These are phyloP conservation scores for Cenopis cana DNA, from an alignment of 2,888 invertebrate species.

Conservation along the genomic window DNA sequence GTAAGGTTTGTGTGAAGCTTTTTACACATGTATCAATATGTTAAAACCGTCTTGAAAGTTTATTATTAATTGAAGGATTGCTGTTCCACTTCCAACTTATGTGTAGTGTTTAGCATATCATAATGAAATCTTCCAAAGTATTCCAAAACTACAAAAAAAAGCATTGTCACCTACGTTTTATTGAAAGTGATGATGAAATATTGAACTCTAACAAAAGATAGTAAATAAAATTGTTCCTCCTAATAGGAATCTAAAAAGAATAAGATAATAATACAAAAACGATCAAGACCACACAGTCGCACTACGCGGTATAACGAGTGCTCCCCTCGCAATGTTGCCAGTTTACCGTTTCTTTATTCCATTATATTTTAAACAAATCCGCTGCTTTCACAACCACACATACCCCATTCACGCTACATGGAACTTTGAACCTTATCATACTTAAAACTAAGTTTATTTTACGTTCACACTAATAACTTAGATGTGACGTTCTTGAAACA, in stretches of 20 bases:
- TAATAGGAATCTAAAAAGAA: background rate
- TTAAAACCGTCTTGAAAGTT: no score
- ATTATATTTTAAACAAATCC: constrained; percentile 82
- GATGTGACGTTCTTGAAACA: background rate
- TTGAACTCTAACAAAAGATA: background rate
- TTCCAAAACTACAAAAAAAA: no score
- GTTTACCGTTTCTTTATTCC: constrained; percentile 84
- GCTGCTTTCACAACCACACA: constrained; percentile 12
- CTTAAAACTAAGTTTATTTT: constrained; percentile 4
- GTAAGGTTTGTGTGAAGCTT: no score
- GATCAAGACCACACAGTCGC: constrained; percentile 57
- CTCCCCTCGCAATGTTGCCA: constrained; percentile 68
- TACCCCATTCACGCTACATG: background rate
- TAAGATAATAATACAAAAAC: constrained; percentile 35
- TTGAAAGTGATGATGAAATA: background rate
- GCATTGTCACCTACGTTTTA: no score
- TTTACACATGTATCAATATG: no score
- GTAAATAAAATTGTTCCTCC: background rate
- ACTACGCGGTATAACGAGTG: constrained; percentile 67
- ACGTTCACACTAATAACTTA: no score
- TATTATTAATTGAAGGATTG: no score
- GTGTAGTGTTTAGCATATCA: no score
- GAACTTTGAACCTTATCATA: background rate
- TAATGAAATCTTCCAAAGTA: no score
- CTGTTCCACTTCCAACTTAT: no score